These are phyloP conservation scores for Eustalomyia histrio DNA, from an alignment of 2,888 invertebrate species.

Conservation along the genomic window DNA sequence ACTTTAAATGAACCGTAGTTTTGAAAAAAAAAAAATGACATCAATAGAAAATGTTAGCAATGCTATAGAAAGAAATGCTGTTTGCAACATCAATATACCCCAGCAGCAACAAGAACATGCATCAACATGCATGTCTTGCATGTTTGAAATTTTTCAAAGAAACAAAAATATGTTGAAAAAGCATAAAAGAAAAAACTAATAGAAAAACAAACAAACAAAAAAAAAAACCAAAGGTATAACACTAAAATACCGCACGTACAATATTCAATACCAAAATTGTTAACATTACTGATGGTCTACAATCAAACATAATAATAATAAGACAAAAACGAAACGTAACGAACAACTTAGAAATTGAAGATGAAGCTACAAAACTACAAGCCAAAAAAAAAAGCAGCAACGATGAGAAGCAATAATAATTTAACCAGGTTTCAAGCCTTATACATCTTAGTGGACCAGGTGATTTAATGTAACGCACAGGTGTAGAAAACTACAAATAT, in stretches of 20 bases:
- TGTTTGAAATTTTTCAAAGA: constrained; percentile 52
- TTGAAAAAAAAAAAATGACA: constrained; percentile 40
- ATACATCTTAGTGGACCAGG: constrained; percentile 2
- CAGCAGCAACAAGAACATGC: constrained; percentile 21
- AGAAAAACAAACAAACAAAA: no score
- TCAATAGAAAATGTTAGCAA: constrained; percentile 44
- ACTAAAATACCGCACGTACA: constrained; percentile 56
- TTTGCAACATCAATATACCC: constrained; percentile 20
- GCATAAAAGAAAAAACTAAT: not conserved
- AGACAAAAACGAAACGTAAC: not conserved
- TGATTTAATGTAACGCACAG: constrained; percentile 61
- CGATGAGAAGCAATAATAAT: not conserved
- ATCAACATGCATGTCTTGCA: constrained; percentile 56
- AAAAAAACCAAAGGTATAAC: constrained; percentile 39
- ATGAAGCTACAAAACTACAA: constrained; percentile 40
- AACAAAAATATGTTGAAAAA: not conserved
- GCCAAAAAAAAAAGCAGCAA: not conserved
- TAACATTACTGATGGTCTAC: constrained; percentile 54
- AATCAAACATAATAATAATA: constrained; percentile 36
- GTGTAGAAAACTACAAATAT: constrained; percentile 48
- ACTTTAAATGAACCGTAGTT: not conserved
- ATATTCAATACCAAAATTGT: constrained; percentile 57
- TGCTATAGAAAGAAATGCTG: constrained; percentile 24
- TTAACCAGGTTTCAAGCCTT: not conserved
- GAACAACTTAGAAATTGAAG: not conserved